Percentiles rank a stretch among this genome's conserved stretches.
Evolutionary conservation across 2,797 vertebrate species (phyloP).

Genomic region (Manis pentadactyla): DNA sequence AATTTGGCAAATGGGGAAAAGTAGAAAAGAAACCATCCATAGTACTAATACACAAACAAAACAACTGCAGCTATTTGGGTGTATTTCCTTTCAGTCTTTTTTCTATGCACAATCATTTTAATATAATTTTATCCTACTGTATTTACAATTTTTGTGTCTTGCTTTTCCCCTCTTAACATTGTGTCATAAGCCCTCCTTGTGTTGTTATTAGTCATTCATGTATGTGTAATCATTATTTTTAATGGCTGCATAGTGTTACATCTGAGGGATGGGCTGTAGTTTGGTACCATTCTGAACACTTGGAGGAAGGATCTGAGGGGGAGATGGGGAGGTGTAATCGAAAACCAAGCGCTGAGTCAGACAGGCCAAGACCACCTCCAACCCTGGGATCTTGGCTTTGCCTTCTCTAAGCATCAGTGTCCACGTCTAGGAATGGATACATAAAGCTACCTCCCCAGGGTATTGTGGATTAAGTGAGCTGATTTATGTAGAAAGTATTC

Average conservation of each 20-base stretch:
- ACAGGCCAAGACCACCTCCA: neutral
- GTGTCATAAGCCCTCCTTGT: constrained; percentile 15
- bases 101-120: neutral
- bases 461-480: neutral
- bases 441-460: neutral
- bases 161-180: neutral
- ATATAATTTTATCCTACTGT: neutral
- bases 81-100: neutral
- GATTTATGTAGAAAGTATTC: neutral
- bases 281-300: neutral
- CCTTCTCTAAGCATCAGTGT: neutral
- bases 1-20: neutral
- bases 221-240: constrained; percentile 47
- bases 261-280: neutral
- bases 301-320: neutral
- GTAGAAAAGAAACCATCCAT: neutral
- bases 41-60: neutral
- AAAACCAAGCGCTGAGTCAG: neutral
- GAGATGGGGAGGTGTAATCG: neutral
- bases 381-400: neutral
- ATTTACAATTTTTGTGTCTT: constrained; percentile 23
- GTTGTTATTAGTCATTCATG: constrained; percentile 52
- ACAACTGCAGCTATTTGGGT: neutral
- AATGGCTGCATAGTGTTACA: constrained; percentile 63
- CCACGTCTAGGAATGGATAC: neutral